Evolutionary conservation across 2,888 invertebrate species (phyloP).

Genomic region (Zygothrica quintamaculata): DNA sequence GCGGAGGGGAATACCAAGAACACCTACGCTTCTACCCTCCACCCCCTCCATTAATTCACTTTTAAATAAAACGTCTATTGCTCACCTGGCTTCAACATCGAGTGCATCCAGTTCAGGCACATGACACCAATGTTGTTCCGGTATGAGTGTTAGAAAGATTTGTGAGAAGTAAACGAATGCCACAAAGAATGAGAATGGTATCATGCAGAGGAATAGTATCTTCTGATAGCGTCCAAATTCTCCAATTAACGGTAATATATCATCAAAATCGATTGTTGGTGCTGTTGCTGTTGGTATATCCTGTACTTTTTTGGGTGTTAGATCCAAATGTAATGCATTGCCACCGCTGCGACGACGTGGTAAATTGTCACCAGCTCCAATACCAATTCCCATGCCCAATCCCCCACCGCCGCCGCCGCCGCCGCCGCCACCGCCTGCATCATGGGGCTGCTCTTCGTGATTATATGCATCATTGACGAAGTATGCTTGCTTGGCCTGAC

Average conservation of each 20-base stretch:
- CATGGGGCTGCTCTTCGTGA: constrained; percentile 61
- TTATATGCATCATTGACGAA: constrained; percentile 75
- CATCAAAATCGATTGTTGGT: constrained; percentile 90
- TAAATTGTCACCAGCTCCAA: constrained; percentile 41
- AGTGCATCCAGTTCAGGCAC: constrained; percentile 88
- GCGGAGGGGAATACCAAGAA: too few relatives aligned
- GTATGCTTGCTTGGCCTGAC: constrained; percentile 74
- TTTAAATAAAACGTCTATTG: too few relatives aligned
- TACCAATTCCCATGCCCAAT: too few relatives aligned
- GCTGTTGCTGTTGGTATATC: constrained; percentile 20
- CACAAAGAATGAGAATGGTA: constrained; percentile 94
- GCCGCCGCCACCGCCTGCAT: constrained; percentile 24
- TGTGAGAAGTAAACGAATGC: constrained; percentile 95
- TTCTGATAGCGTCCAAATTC: constrained; percentile 94
- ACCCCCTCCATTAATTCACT: too few relatives aligned
- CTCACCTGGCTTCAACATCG: constrained; percentile 86
- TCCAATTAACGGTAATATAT: constrained; percentile 92
- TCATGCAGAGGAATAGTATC: constrained; percentile 92
- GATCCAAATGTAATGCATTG: constrained; percentile 73
- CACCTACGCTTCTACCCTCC: too few relatives aligned
- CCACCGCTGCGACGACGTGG: constrained; percentile 80
- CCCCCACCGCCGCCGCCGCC: constrained; percentile 41
- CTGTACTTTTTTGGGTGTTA: constrained; percentile 39
- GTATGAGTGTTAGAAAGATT: constrained; percentile 93
- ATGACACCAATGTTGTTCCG: constrained; percentile 93